Percentiles rank a stretch among this genome's conserved stretches.
phyloP scores from a whole-genome alignment of 2,888 invertebrate species.

The Conchocele bisecta region DNA sequence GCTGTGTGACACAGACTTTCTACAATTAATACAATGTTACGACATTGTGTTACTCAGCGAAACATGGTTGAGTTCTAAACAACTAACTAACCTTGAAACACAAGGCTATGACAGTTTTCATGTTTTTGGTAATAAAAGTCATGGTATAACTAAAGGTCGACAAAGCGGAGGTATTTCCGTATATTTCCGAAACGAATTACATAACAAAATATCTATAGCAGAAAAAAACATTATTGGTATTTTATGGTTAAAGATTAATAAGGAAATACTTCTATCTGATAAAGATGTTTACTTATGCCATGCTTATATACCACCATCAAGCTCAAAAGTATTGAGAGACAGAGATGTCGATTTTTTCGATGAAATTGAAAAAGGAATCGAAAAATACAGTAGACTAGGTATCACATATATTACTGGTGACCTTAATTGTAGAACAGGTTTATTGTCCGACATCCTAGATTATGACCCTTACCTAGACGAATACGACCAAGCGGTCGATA shows the following conservation, averaged over 20 bases:
- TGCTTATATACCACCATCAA: neutral
- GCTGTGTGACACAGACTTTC: constrained; percentile 1
- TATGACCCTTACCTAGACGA: constrained; percentile 1
- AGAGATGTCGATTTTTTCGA: constrained; percentile 17
- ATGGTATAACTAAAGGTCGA: neutral
- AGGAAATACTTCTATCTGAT: neutral
- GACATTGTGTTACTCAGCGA: constrained; percentile 8
- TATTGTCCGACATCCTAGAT: neutral
- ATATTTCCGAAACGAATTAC: neutral
- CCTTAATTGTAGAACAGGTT: constrained; percentile 4
- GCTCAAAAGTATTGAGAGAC: neutral
- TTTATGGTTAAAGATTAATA: neutral
- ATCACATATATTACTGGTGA: constrained; percentile 6
- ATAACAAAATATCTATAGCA: constrained; percentile 1
- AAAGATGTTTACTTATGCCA: constrained; percentile 5
- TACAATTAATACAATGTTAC: neutral
- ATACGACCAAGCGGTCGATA: no score
- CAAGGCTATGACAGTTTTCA: neutral
- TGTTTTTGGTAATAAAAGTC: neutral
- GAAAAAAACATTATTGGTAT: neutral
- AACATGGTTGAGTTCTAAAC: neutral
- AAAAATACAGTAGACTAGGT: neutral
- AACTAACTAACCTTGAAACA: neutral
- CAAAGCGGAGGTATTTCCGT: constrained; percentile 8
- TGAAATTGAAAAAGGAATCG: constrained; percentile 4